A percentile compares a stretch with the other conserved stretches of the same genome.
phyloP scores from a whole-genome alignment of 2,888 invertebrate genomes.

The Chalcosyrphus nemorum region DNA sequence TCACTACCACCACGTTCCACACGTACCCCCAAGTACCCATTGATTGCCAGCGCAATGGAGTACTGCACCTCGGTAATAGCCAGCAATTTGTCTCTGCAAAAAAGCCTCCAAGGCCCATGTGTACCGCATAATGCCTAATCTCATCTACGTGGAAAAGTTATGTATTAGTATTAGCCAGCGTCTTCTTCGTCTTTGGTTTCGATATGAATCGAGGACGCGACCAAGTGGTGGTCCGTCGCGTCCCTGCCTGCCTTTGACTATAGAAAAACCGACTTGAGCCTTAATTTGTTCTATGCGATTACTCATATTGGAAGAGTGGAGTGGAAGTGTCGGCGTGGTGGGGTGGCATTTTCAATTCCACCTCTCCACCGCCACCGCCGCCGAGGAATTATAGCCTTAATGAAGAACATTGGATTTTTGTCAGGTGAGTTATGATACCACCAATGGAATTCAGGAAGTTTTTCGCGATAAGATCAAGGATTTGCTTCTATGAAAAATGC shows the following conservation, averaged over 20 bases:
- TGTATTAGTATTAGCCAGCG: slow-evolving; percentile 64
- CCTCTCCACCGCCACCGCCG: no score
- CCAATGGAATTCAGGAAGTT: slow-evolving; percentile 49
- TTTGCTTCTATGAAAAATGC: slow-evolving; percentile 53
- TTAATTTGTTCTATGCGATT: slow-evolving; percentile 69
- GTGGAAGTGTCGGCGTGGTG: slow-evolving; percentile 44
- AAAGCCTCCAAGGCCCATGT: slow-evolving; percentile 50
- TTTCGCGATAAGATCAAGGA: slow-evolving; percentile 56
- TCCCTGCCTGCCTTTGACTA: no score
- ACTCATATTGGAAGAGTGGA: slow-evolving; percentile 60
- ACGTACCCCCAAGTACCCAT: slow-evolving; percentile 27
- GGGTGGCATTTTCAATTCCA: slow-evolving; percentile 58
- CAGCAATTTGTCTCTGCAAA: slow-evolving; percentile 69
- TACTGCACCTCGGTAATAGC: slow-evolving; percentile 70
- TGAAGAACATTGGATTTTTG: slow-evolving; percentile 72
- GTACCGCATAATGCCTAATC: slow-evolving; percentile 68
- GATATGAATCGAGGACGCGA: slow-evolving; percentile 29
- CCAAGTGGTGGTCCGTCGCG: slow-evolving; percentile 63
- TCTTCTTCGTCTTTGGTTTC: slow-evolving; percentile 29
- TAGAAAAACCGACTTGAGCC: slow-evolving; percentile 30
- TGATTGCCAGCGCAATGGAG: slow-evolving; percentile 66
- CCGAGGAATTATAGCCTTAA: slow-evolving; percentile 59
- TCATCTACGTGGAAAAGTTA: slow-evolving; percentile 72
- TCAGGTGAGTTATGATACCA: slow-evolving; percentile 67
- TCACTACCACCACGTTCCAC: slow-evolving; percentile 42